Evolutionary conservation across 1,140 invertebrate genomes (phyloP), one percentile per base, ranked within the genome.

Genomic region (Lanistes nyassanus): DNA sequence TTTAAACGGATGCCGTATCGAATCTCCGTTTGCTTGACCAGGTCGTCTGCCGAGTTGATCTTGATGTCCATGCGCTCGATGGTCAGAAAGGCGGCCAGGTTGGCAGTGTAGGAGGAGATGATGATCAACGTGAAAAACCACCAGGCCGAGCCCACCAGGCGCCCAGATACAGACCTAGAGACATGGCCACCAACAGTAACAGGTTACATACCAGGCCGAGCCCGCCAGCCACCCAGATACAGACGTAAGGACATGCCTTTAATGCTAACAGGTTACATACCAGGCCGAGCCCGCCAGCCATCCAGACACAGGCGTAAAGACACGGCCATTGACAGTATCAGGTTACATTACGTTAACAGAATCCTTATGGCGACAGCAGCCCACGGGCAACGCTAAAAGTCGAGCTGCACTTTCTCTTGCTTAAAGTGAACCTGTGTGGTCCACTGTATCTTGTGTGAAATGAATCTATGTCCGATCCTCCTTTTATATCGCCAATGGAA

Each of bases 1-100:
- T 95, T 94, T 79, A 94, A 93, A 0, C 98, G 90, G 0, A 96
- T 98, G 0, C 97, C 97, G 85, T 99, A 99, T n/a, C 94, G 92
- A 76, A 99, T 98, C 78, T 95, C 95, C 3, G 93, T 95, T 91
- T 99, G 97, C 74, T 95, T 94, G 0, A 96, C 95, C 37, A 88
- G 75, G 64, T 86, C 86, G 55, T 84, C 83, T 0, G 82, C 85
- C 16, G 78, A 82, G 36, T 82, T 80, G 13, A 88, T 85, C 34
- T 84, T 85, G 47, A 81, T 72, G 39, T 80, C 77, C 74, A 86
- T 80, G 39, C 80, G 79, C 76, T 86, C 85, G 16, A 86, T 81
- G 13, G 86, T 87, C 11, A 87, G 80, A 69, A 86, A 85, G 26
- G 86, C 86, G 16, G 86, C 86, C 37, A 87, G 78, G 77, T 87